Evolutionary conservation across 2,888 invertebrate species (phyloP).

Genomic region (Limnephilus marmoratus): DNA sequence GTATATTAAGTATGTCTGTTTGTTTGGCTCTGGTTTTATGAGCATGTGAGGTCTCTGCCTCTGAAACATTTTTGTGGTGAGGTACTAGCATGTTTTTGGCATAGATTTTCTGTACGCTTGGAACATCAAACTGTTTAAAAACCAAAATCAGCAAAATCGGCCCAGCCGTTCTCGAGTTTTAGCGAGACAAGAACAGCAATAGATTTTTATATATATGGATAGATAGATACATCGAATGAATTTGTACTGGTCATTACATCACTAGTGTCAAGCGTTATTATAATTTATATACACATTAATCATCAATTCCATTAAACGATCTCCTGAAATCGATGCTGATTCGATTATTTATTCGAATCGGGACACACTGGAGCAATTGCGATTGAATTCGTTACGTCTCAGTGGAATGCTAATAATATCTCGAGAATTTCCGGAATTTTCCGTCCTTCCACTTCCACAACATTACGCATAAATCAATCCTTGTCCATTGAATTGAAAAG

Average conservation of each 20-base stretch:
- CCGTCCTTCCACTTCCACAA: neutral
- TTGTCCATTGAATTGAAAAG: neutral
- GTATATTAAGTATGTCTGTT: too few species aligned
- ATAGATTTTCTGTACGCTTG: too few species aligned
- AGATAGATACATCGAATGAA: neutral
- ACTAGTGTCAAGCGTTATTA: neutral
- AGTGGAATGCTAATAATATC: neutral
- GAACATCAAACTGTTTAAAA: too few species aligned
- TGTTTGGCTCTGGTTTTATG: too few species aligned
- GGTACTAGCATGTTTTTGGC: too few species aligned
- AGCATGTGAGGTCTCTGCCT: too few species aligned
- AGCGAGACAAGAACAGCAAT: too few species aligned
- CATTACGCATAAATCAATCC: constrained; percentile 22
- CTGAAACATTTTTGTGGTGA: too few species aligned
- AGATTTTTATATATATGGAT: too few species aligned
- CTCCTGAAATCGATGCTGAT: neutral
- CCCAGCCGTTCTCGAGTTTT: too few species aligned
- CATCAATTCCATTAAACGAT: neutral
- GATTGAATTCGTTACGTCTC: neutral
- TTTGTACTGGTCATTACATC: neutral
- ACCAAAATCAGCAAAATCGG: too few species aligned
- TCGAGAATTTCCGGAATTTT: neutral
- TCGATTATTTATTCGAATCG: neutral
- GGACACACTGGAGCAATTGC: neutral
- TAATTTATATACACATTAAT: neutral